Conservation (phyloP, 1,140 invertebrate species). For the Leptinotarsa undecemlineata region DNA sequence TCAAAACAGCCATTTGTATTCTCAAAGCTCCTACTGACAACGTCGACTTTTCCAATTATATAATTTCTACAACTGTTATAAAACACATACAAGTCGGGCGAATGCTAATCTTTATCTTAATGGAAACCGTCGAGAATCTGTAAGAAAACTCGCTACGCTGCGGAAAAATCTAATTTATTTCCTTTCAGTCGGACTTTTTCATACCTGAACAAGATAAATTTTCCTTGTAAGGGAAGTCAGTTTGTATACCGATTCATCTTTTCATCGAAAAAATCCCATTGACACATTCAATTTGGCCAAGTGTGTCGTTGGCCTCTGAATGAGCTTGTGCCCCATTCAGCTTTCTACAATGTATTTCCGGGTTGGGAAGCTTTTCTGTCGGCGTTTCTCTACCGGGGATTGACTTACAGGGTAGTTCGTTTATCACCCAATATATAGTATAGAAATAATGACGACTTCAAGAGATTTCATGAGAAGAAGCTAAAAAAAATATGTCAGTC, state of each 20-base stretch:
- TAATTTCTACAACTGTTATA: not conserved
- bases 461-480: too few species aligned
- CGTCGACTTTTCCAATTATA: not conserved
- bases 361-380: conserved; percentile 3
- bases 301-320: conserved; percentile 37
- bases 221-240: conserved; percentile 27
- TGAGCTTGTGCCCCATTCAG: conserved; percentile 24
- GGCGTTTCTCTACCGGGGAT: not conserved
- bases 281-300: conserved; percentile 46
- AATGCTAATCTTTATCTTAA: conserved; percentile 31
- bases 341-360: conserved; percentile 18
- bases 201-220: conserved; percentile 40
- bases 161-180: conserved; percentile 38
- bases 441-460: too few species aligned
- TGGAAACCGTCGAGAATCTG: conserved; percentile 27
- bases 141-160: conserved; percentile 18
- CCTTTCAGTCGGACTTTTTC: conserved; percentile 30
- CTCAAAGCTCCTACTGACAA: not conserved
- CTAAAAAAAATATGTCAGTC: too few species aligned
- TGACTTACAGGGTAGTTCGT: too few species aligned
- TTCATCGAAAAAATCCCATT: conserved; percentile 45
- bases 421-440: too few species aligned
- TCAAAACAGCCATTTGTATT: not conserved
- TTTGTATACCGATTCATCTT: conserved; percentile 42
- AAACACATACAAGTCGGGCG: not conserved